Conservation (phyloP, 2,888 invertebrate genomes). For the Ypsolopha sequella region DNA sequence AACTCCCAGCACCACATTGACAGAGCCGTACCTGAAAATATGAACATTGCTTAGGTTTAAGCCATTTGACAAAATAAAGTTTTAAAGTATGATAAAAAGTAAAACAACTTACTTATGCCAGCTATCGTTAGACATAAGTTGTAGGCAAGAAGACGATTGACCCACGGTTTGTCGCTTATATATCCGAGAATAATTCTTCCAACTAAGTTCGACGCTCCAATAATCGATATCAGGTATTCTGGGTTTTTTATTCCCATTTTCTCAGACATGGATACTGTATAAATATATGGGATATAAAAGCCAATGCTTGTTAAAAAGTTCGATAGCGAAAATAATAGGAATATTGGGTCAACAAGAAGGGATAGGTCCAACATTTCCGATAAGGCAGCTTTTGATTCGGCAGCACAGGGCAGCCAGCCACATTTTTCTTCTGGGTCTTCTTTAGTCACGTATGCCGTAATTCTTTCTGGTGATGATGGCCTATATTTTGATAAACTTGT, state of each 20-base stretch:
- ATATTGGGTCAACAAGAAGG: conserved; percentile 86
- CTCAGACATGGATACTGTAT: conserved; percentile 81
- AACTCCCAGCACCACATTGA: conserved; percentile 83
- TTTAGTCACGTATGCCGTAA: conserved; percentile 28
- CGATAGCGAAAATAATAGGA: conserved; percentile 90
- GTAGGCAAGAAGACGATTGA: conserved; percentile 92
- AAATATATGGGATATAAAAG: conserved; percentile 94
- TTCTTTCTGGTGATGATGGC: conserved; percentile 61
- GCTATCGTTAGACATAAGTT: conserved; percentile 89
- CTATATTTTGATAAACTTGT: conserved; percentile 66
- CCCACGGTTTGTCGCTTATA: conserved; percentile 89
- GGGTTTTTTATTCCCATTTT: conserved; percentile 72
- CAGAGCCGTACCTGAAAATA: conserved; percentile 79
- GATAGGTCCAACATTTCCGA: conserved; percentile 88
- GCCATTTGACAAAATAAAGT: not conserved
- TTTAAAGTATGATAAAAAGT: not conserved
- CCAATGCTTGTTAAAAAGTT: conserved; percentile 97
- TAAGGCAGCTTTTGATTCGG: conserved; percentile 78
- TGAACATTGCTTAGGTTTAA: conserved; percentile 1
- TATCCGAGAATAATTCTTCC: conserved; percentile 91
- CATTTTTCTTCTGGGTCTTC: conserved; percentile 58
- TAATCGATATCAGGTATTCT: conserved; percentile 81
- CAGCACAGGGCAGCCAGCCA: conserved; percentile 75
- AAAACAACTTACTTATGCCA: conserved; percentile 80
- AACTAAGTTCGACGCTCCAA: conserved; percentile 90